Evolutionary conservation across 2,113 vertebrate species (phyloP).

Genomic region (Daboia siamensis): DNA sequence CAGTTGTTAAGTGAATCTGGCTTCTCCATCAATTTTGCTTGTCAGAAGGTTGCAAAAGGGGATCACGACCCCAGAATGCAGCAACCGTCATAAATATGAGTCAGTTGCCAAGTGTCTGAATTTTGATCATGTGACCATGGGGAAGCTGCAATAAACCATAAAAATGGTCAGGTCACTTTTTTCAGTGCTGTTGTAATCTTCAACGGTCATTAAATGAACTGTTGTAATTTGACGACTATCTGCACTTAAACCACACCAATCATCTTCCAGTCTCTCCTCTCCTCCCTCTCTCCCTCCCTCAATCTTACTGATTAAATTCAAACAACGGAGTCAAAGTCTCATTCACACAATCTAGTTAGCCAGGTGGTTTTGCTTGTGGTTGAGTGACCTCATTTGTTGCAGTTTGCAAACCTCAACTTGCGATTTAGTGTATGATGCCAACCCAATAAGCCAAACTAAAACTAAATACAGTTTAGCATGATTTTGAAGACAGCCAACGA

Average conservation of each 20-base stretch:
- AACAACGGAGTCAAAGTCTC: neutral
- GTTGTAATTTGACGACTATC: too few relatives aligned
- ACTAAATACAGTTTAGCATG: neutral
- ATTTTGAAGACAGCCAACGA: neutral
- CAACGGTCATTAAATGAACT: too few relatives aligned
- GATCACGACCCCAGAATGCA: too few relatives aligned
- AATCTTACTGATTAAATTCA: neutral
- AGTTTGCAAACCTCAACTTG: neutral
- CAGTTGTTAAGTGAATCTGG: too few relatives aligned
- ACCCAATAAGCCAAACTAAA: neutral
- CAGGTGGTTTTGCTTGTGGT: neutral
- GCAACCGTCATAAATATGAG: too few relatives aligned
- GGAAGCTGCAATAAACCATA: too few relatives aligned
- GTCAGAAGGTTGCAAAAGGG: too few relatives aligned
- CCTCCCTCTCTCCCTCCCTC: neutral
- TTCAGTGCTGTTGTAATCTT: too few relatives aligned
- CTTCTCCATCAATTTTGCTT: too few relatives aligned
- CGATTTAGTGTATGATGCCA: neutral
- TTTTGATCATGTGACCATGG: too few relatives aligned
- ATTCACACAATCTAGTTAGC: neutral
- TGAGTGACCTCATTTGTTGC: neutral
- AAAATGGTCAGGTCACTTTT: too few relatives aligned
- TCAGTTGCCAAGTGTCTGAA: too few relatives aligned
- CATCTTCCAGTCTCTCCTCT: neutral
- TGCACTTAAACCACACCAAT: neutral